Base-by-base conservation (phyloP, 1,140 invertebrate genomes). In the Lethrus apterus region DNA sequence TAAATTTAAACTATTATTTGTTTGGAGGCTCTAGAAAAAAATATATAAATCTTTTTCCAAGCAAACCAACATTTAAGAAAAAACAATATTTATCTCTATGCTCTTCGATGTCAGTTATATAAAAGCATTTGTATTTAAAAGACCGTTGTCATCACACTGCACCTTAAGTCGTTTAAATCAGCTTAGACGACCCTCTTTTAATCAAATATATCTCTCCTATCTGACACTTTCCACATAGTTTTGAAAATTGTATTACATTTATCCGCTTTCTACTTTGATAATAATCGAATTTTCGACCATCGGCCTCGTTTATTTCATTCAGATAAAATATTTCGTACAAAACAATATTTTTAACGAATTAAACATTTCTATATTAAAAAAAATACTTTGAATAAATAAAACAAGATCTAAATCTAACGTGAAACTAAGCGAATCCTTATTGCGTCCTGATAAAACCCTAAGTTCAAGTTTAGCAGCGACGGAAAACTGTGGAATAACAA, bases 171-270 rank as follows among this genome's bases (percentile, higher is more conserved):
- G 56, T 41, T 51, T 51, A 55, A 58, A 58, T 58, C 56, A 54
- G 51, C 56, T 58, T 55, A 54, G 45, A 48, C 30, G 48, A 56
- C 50, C 56, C 56, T 49, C 44, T 23, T 11, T 40, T 55, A 59
- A 59, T 59, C 55, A 57, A 55, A 54, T 55, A 55, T 55, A 55
- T 55, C 45, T 54, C 51, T 43, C 44, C 36, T 40, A 47, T 50
- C 44, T 55, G 57, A 59, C 57, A 52, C 55, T 57, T 57, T 57
- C 55, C 57, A 57, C 57, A 58, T 52, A 57, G 55, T 59, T 59
- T 55, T 59, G 48, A 57, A 57, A 59, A 59, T 59, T 55, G 52
- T 57, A 59, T 59, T 59, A 57, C 53, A 50, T 59, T 59, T 59
- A 57, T 59, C 55, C 51, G 49, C 55, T 55, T 54, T 51, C 45